Conservation (phyloP, 37 sponge, comb jelly and placozoan species). For the Axinella damicornis region DNA sequence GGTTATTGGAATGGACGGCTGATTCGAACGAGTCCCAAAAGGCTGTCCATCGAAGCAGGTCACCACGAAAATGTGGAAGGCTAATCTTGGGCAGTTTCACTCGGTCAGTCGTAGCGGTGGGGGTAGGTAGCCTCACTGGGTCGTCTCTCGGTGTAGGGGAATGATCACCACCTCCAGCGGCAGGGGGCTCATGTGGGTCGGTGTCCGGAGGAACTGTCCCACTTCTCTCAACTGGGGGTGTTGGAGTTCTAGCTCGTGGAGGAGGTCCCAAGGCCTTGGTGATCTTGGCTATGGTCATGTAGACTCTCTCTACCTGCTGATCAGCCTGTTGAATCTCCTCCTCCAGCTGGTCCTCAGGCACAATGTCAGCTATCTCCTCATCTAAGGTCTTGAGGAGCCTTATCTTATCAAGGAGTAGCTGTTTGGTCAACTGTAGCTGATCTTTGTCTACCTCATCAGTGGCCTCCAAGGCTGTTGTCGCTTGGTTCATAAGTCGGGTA, state of each 20-base stretch:
- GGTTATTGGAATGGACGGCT: conserved; percentile 14
- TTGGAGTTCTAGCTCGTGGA: background rate
- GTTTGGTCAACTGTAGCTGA: background rate
- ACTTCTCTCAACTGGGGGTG: background rate
- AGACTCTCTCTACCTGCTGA: background rate
- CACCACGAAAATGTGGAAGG: no score
- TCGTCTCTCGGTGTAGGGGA: no score
- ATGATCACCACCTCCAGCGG: no score
- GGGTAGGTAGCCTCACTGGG: no score
- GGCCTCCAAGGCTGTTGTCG: conserved; percentile 16
- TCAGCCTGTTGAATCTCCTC: conserved; percentile 32
- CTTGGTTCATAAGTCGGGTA: conserved; percentile 24
- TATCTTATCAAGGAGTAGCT: conserved; percentile 9
- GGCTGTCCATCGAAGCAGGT: conserved; percentile 17
- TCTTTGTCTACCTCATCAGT: conserved; percentile 10
- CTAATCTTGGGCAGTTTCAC: no score
- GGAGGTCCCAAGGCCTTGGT: background rate
- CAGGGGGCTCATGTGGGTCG: background rate
- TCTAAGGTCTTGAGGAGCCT: conserved; percentile 11
- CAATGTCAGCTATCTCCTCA: background rate
- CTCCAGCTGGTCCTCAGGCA: conserved; percentile 16
- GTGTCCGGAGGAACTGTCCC: background rate
- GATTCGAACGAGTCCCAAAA: conserved; percentile 43
- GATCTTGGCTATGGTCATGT: background rate
- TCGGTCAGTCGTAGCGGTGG: no score